phyloP scores from a whole-genome alignment of 2,797 vertebrate genomes.

The Mycteria americana region DNA sequence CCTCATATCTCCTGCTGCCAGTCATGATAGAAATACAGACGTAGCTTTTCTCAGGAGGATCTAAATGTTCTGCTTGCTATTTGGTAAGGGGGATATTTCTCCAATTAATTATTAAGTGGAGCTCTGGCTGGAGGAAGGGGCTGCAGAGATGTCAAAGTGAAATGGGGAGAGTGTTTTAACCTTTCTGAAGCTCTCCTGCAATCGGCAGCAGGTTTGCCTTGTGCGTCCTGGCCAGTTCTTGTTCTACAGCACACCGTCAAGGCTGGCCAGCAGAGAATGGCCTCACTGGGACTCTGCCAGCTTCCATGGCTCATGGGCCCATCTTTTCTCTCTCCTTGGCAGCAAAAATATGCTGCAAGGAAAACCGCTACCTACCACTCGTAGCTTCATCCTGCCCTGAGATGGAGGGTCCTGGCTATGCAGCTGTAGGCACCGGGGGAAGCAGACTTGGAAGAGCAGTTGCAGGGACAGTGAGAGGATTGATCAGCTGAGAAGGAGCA shows the following conservation, averaged over 20 bases:
- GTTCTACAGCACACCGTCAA: background rate
- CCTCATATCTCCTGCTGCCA: conserved; percentile 16
- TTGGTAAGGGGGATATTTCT: conserved; percentile 31
- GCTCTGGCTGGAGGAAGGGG: conserved; percentile 37
- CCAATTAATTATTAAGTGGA: conserved; percentile 44
- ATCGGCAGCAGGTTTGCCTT: background rate
- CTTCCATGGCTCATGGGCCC: background rate
- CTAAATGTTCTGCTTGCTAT: conserved; percentile 33
- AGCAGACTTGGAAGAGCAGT: background rate
- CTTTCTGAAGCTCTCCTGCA: conserved; percentile 12
- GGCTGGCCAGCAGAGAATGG: conserved; percentile 48
- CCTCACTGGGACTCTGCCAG: conserved; percentile 31
- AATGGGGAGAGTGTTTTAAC: background rate
- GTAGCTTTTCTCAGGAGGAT: conserved; percentile 22
- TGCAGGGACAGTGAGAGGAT: background rate
- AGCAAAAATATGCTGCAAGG: conserved; percentile 2
- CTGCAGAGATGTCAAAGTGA: conserved; percentile 14
- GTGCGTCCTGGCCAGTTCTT: conserved; percentile 33
- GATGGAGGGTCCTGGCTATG: background rate
- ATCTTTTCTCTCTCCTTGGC: conserved; percentile 4
- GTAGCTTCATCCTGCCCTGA: background rate
- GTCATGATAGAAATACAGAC: conserved; percentile 11
- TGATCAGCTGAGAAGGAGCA: background rate
- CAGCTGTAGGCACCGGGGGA: background rate
- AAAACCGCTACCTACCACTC: background rate